Evolutionary conservation across 2,888 invertebrate species (phyloP).

Genomic region (Apamea monoglypha): DNA sequence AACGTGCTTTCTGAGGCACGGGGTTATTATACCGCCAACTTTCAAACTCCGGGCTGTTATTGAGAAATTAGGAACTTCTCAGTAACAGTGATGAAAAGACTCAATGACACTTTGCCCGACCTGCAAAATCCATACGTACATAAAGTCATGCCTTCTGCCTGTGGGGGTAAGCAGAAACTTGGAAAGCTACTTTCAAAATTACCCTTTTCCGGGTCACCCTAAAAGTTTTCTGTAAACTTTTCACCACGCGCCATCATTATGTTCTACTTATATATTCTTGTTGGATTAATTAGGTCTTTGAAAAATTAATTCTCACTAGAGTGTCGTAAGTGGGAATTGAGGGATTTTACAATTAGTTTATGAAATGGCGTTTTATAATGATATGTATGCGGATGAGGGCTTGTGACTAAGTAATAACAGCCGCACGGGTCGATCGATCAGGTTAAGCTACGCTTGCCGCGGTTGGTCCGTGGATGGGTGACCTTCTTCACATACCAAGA

Average conservation of each 20-base stretch:
- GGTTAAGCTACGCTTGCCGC: no score
- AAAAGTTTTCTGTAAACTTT: slow-evolving; percentile 8
- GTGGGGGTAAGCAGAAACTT: not conserved
- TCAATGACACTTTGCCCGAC: not conserved
- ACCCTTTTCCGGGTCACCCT: not conserved
- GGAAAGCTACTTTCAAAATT: not conserved
- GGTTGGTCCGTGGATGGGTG: no score
- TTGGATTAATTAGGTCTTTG: slow-evolving; percentile 18
- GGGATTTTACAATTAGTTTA: not conserved
- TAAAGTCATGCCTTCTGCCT: not conserved
- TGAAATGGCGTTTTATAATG: no score
- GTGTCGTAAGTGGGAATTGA: not conserved
- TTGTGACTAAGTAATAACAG: no score
- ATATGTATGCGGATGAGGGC: no score
- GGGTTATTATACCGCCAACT: no score
- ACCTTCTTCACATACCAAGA: no score
- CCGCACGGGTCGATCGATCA: no score
- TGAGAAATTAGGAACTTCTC: no score
- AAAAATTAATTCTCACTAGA: not conserved
- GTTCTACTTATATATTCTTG: slow-evolving; percentile 7
- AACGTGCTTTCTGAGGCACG: no score
- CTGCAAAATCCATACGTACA: not conserved
- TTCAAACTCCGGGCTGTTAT: no score
- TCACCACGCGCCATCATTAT: not conserved
- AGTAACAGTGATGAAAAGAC: no score